Conservation (phyloP, 2,888 invertebrate genomes). For the Mythimna ferrago region DNA sequence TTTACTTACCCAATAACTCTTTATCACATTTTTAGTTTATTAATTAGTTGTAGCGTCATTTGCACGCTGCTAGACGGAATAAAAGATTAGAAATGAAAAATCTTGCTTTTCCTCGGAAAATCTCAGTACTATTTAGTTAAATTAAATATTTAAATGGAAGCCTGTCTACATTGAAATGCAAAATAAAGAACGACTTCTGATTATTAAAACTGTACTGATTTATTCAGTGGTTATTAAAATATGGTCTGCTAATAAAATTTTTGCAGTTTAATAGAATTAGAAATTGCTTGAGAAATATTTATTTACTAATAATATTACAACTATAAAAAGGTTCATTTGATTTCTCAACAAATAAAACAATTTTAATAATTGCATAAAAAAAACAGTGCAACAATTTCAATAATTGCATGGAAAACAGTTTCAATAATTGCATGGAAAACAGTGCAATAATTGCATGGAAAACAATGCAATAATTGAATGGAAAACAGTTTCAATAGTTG, state of each 20-base stretch:
- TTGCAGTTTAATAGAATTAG: not conserved
- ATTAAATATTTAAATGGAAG: slow-evolving; percentile 46
- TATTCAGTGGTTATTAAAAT: slow-evolving; percentile 11
- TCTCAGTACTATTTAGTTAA: slow-evolving; percentile 19
- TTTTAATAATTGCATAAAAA: no score
- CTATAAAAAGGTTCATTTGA: no score
- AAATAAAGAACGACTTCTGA: slow-evolving; percentile 29
- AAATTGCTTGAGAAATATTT: not conserved
- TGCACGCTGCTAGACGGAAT: slow-evolving; percentile 10
- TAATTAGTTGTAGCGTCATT: not conserved
- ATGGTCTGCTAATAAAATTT: slow-evolving; percentile 5
- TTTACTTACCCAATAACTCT: not conserved
- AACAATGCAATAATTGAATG: no score
- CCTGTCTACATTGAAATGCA: slow-evolving; percentile 10
- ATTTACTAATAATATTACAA: no score
- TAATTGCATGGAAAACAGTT: no score
- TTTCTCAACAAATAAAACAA: no score
- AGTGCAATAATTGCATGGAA: no score
- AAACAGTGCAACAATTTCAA: no score
- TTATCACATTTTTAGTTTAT: not conserved
- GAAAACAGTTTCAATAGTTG: no score
- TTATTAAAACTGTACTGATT: slow-evolving; percentile 19
- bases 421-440: no score
- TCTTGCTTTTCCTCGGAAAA: not conserved
- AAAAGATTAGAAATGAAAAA: slow-evolving; percentile 12